phyloP scores from a whole-genome alignment of 2,797 vertebrate species.

The Micrastur ruficollis region DNA sequence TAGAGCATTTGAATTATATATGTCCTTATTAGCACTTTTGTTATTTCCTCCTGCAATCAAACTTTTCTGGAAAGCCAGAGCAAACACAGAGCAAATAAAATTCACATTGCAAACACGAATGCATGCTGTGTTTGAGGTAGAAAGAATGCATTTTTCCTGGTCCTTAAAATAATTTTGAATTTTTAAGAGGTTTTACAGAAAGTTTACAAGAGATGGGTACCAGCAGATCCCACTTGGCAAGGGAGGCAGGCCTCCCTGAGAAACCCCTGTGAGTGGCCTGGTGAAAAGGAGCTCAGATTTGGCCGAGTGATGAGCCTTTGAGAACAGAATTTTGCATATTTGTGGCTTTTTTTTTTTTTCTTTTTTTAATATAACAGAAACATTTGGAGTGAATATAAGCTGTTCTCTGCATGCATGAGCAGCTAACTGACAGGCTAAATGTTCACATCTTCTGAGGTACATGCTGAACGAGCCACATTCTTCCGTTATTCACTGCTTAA shows the following conservation, averaged over 20 bases:
- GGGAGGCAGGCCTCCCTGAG: not conserved
- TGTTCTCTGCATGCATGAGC: not conserved
- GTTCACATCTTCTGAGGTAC: not conserved
- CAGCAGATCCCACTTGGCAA: not conserved
- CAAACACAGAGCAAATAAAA: not conserved
- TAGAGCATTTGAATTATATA: not conserved
- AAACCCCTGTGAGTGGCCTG: not conserved
- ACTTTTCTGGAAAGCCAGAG: not conserved
- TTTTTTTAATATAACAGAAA: not conserved
- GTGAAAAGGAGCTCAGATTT: not conserved
- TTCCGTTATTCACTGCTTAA: not conserved
- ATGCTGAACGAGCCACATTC: not conserved
- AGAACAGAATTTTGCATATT: not conserved
- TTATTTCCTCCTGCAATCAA: not conserved
- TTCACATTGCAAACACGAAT: not conserved
- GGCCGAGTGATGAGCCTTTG: not conserved
- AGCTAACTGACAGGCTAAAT: not conserved
- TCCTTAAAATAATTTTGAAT: not conserved
- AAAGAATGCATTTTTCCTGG: not conserved
- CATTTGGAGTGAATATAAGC: not conserved
- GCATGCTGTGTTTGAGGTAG: not conserved
- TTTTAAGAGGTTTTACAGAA: not conserved
- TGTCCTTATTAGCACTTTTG: not conserved
- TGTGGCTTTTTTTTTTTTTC: not conserved
- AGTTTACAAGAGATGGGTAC: not conserved